Evolutionary conservation across 2,113 vertebrate genomes (phyloP).

Genomic region (Oncorhynchus keta): DNA sequence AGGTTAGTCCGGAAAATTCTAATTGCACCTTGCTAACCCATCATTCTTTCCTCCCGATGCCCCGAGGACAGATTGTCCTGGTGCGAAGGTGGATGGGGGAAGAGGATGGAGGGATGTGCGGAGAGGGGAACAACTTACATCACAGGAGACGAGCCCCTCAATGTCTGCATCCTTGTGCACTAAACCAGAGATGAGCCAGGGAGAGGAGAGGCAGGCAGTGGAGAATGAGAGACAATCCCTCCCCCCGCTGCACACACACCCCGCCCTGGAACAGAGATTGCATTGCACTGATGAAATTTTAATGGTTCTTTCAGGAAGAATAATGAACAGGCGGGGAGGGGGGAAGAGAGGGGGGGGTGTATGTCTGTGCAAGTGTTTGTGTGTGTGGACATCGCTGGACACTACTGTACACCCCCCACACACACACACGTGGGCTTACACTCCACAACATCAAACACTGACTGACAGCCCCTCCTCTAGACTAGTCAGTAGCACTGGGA

Average conservation of each 20-base stretch:
- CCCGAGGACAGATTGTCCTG: constrained; percentile 19
- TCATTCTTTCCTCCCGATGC: constrained; percentile 14
- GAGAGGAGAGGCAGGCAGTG: constrained; percentile 42
- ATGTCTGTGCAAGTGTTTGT: too few relatives aligned
- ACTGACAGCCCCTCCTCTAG: constrained; percentile 17
- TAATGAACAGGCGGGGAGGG: constrained; percentile 73
- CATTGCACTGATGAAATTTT: constrained; percentile 83
- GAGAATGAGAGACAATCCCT: constrained; percentile 57
- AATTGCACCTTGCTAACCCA: constrained; percentile 47
- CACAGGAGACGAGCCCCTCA: constrained; percentile 32
- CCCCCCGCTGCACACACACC: constrained; percentile 46
- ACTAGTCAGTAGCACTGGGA: constrained; percentile 28
- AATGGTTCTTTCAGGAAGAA: constrained; percentile 82
- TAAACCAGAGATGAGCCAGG: constrained; percentile 35
- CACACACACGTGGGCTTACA: constrained; percentile 25
- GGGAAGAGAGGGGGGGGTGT: constrained; percentile 12
- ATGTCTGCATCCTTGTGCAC: constrained; percentile 34
- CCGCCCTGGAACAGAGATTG: constrained; percentile 67
- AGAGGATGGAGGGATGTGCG: constrained; percentile 26
- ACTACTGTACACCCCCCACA: constrained; percentile 46
- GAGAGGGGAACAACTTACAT: constrained; percentile 49
- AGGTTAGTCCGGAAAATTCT: constrained; percentile 30
- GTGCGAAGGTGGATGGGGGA: background rate
- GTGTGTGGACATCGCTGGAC: constrained; percentile 42
- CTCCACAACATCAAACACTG: constrained; percentile 9